A percentile compares a stretch with the other conserved stretches of the same genome.
Conservation (phyloP, 2,888 invertebrate species). For the Hydrotaea cyrtoneurina region DNA sequence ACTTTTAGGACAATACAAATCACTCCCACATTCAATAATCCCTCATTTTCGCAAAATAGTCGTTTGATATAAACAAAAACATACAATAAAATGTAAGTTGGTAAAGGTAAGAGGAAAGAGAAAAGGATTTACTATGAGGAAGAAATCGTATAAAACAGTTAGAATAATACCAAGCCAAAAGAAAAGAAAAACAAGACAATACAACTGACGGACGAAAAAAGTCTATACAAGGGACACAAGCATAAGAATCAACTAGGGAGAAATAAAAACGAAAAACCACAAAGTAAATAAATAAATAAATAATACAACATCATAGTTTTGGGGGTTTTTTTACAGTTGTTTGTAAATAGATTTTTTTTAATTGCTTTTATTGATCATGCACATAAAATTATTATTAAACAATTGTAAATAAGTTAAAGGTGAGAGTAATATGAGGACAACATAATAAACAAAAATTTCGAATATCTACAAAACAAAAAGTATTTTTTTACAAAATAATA, state of each 20-base stretch:
- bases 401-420: slow-evolving; percentile 28
- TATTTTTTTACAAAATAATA: slow-evolving; percentile 47
- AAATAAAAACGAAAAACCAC: background rate
- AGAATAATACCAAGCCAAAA: background rate
- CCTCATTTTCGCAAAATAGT: slow-evolving; percentile 20
- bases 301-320: slow-evolving; percentile 21
- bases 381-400: background rate
- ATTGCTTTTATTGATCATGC: slow-evolving; percentile 44
- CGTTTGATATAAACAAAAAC: background rate
- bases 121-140: background rate
- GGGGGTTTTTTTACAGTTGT: slow-evolving; percentile 42
- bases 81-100: background rate
- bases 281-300: slow-evolving; percentile 4
- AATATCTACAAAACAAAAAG: slow-evolving; percentile 14
- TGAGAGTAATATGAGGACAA: slow-evolving; percentile 48
- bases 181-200: background rate
- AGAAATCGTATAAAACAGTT: background rate
- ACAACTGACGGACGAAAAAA: background rate
- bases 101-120: background rate
- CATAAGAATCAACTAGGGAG: background rate
- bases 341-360: slow-evolving; percentile 46
- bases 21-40: background rate
- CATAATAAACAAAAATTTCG: slow-evolving; percentile 29
- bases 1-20: background rate
- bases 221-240: slow-evolving; percentile 9